These are phyloP conservation scores for Salvelinus fontinalis DNA, from an alignment of 2,113 vertebrate genomes.

Conservation along the genomic window DNA sequence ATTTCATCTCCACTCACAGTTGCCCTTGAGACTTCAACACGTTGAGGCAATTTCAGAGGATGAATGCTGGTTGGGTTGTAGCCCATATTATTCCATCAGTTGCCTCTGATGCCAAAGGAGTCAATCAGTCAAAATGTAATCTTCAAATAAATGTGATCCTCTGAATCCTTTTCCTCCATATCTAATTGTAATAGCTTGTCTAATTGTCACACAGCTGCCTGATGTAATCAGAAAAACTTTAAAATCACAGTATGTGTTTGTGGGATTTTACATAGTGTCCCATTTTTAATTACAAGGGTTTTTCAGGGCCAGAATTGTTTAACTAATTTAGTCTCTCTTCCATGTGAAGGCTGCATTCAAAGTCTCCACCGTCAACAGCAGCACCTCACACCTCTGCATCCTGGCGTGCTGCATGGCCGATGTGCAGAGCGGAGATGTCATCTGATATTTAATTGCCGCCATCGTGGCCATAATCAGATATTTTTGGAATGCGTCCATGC, in stretches of 20 bases:
- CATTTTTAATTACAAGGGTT: background rate
- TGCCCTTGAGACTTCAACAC: constrained; percentile 36
- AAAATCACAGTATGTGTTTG: background rate
- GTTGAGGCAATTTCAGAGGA: constrained; percentile 34
- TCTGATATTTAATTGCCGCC: constrained; percentile 46
- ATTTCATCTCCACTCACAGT: constrained; percentile 29
- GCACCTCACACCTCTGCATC: background rate
- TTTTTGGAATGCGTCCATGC: constrained; percentile 30
- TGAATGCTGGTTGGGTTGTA: constrained; percentile 17
- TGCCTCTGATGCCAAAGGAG: background rate
- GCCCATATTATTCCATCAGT: constrained; percentile 24
- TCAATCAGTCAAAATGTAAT: background rate
- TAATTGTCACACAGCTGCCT: background rate
- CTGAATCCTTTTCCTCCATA: background rate
- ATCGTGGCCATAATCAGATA: constrained; percentile 36
- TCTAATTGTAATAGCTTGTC: background rate
- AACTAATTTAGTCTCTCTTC: background rate
- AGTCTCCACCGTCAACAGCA: background rate
- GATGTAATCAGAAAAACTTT: background rate
- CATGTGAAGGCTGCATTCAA: background rate
- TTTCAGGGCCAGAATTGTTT: background rate
- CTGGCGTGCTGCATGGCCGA: constrained; percentile 5
- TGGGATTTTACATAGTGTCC: background rate
- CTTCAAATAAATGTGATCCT: too few species aligned
- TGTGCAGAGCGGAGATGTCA: constrained; percentile 29